Evolutionary conservation across 2,797 vertebrate genomes (phyloP), one percentile per base, ranked within the genome.

Genomic region (Helostoma temminkii): DNA sequence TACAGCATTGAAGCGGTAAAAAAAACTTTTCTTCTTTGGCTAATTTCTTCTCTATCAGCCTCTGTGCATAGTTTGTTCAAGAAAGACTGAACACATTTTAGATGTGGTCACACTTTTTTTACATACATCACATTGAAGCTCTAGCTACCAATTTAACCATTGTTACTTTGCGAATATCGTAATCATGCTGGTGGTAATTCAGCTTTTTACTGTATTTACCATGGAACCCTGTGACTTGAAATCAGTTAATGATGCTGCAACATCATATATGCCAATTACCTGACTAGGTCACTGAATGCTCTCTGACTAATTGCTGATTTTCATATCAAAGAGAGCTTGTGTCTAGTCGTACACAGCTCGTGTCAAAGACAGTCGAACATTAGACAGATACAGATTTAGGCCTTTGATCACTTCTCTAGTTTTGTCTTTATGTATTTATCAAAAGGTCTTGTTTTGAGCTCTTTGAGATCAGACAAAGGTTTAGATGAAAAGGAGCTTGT

Each of bases 311-410:
- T 59, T 54, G 47, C 63, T 82, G 30, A 77, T 80, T 85, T 79
- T 83, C 53, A 85, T 74, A 83, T 89, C 79, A 88, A 85, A 91
- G 71, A 48, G 48, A n/a, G 8, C 62, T 66, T 46, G 52, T 26
- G 64, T 66, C 64, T 39, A 42, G 47, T 11, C 46, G 36, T 74
- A 26, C 66, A 72, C 37, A 57, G 45, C 36, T 9, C 47, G 21
- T 59, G 70, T 76, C 64, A 79, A 76, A 80, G 59, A 42, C 22
- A 39, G 56, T 36, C 22, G 8, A 39, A 66, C 49, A 59, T 78
- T 75, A 75, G 56, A 77, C 55, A 43, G 49, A 73, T 21, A 69
- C 54, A 48, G 39, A 78, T 69, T 50, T 63, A 18, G 47, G 28
- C 37, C 59, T 88, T 79, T 85, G 81, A 87, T 86, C 65, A 36